These are phyloP conservation scores for Poeciliopsis gracilis DNA, from an alignment of 2,797 vertebrate genomes.

Conservation along the genomic window DNA sequence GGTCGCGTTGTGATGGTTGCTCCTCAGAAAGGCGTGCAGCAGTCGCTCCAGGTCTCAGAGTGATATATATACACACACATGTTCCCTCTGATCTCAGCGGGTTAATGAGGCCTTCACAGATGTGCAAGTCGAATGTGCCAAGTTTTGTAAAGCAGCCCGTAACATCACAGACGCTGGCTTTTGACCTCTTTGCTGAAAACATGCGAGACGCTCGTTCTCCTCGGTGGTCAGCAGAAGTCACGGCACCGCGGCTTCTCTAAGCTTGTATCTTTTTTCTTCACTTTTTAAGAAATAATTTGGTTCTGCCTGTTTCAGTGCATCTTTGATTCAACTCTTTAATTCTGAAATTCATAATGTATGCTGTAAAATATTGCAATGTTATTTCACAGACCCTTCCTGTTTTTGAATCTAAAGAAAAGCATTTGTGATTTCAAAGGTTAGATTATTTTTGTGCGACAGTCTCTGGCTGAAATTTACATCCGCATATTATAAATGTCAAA, in stretches of 20 bases:
- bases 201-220: not conserved
- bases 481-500: not conserved
- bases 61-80: conserved; percentile 3
- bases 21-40: not conserved
- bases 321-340: not conserved
- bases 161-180: conserved; percentile 4
- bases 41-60: not conserved
- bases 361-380: not conserved
- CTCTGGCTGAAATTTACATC: not conserved
- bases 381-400: not conserved
- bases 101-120: conserved; percentile 21
- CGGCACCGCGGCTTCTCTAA: not conserved
- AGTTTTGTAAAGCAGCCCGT: not conserved
- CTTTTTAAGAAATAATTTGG: not conserved
- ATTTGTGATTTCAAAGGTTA: not conserved
- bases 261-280: not conserved
- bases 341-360: not conserved
- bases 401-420: not conserved
- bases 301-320: not conserved
- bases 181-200: not conserved
- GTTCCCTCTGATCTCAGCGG: conserved; percentile 12
- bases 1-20: not conserved
- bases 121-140: conserved; percentile 8
- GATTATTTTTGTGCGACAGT: not conserved
- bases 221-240: not conserved